Evolutionary conservation across 2,113 vertebrate species (phyloP).

Genomic region (Accipiter cooperii): DNA sequence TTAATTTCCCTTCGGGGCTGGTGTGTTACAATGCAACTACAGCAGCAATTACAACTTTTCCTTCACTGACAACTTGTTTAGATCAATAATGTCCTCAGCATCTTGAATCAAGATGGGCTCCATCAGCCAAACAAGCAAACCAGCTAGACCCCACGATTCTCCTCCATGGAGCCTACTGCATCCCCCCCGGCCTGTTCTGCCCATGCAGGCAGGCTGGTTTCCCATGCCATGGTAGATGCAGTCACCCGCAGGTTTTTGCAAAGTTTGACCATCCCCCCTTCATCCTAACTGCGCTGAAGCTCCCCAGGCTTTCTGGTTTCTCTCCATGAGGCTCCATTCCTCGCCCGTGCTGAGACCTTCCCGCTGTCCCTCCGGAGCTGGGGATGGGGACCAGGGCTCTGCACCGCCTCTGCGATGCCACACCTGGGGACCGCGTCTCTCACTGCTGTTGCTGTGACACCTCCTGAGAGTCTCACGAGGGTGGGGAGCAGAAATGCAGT

Average conservation of each 20-base stretch:
- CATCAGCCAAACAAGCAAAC: background rate
- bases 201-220: background rate
- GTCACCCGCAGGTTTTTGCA: fast-evolving
- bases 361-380: fast-evolving
- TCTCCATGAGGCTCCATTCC: background rate
- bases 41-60: conserved; percentile 78
- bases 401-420: fast-evolving
- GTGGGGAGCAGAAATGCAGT: background rate
- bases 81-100: conserved; percentile 70
- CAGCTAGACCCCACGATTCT: background rate
- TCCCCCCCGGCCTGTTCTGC: background rate
- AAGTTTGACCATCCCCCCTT: background rate
- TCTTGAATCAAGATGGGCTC: conserved; percentile 44
- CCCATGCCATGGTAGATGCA: background rate
- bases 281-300: background rate
- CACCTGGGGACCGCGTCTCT: fast-evolving
- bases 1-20: conserved; percentile 80
- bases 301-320: background rate
- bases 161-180: background rate
- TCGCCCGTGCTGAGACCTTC: fast-evolving
- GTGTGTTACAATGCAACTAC: conserved; percentile 75
- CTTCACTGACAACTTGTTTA: conserved; percentile 71
- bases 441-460: fast-evolving
- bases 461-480: background rate
- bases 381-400: background rate